Evolutionary conservation across 2,888 invertebrate genomes (phyloP).

Genomic region (Pristionchus exspectatus): DNA sequence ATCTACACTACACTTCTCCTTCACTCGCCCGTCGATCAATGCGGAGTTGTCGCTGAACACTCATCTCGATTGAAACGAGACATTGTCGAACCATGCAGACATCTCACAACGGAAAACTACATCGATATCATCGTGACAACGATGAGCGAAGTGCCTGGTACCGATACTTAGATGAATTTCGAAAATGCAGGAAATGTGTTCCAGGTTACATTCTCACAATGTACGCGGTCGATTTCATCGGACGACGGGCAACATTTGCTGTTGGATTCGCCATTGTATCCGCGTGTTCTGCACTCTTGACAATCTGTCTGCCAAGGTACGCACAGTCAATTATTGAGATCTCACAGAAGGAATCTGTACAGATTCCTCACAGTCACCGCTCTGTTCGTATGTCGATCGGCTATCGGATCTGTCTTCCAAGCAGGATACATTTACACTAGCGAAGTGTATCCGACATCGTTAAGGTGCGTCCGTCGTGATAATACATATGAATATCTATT

Average conservation of each 20-base stretch:
- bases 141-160: slow-evolving; percentile 13
- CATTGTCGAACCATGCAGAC: not conserved
- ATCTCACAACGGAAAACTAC: not conserved
- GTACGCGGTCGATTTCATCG: slow-evolving; percentile 7
- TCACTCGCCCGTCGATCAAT: slow-evolving; percentile 18
- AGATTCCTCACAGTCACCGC: not conserved
- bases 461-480: not conserved
- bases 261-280: not conserved
- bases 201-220: not conserved
- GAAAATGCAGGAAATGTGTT: not conserved
- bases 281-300: not conserved
- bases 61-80: not conserved
- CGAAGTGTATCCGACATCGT: slow-evolving; percentile 17
- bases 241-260: not conserved
- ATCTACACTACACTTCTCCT: not conserved
- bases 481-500: too few species aligned
- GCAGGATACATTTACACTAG: not conserved
- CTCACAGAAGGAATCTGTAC: not conserved
- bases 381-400: not conserved
- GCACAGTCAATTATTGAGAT: not conserved
- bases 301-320: not conserved
- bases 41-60: not conserved
- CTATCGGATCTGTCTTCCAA: not conserved
- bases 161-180: not conserved
- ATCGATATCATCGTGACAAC: slow-evolving; percentile 1